phyloP scores from a whole-genome alignment of 2,113 vertebrate species.

The Otolemur garnettii region DNA sequence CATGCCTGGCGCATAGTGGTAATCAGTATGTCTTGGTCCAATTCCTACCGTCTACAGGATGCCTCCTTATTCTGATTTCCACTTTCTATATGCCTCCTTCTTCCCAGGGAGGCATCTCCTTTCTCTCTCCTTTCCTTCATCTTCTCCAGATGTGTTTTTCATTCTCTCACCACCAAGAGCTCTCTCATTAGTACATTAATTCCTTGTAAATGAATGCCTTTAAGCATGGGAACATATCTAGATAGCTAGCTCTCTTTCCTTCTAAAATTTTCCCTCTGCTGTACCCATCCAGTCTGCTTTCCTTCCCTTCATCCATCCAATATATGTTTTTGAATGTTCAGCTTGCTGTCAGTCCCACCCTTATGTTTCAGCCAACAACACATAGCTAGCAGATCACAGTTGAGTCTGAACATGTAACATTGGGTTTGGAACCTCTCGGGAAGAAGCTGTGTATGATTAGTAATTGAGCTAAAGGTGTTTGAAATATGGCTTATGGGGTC shows the following conservation, averaged over 20 bases:
- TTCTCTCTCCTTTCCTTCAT: not conserved
- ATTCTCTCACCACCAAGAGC: not conserved
- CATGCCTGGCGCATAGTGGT: not conserved
- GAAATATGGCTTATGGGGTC: not conserved
- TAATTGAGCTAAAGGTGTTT: not conserved
- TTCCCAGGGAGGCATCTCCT: not conserved
- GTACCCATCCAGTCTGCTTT: not conserved
- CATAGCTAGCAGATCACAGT: conserved; percentile 26
- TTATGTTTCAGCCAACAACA: conserved; percentile 17
- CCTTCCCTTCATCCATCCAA: not conserved
- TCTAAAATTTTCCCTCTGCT: conserved; percentile 53
- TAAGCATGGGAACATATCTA: not conserved
- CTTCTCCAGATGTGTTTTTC: conserved; percentile 31
- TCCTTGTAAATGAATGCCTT: conserved; percentile 32
- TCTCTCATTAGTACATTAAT: not conserved
- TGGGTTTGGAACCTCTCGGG: not conserved
- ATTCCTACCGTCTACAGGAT: not conserved
- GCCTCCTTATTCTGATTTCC: conserved; percentile 4
- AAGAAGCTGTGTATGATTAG: conserved; percentile 21
- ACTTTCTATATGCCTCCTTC: not conserved
- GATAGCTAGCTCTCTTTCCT: not conserved
- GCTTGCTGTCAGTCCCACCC: not conserved
- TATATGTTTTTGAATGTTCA: conserved; percentile 17
- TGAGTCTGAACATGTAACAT: not conserved
- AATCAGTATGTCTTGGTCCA: not conserved